Base-by-base conservation (phyloP, 2,113 vertebrate genomes). In the Glaucidium brasilianum region DNA sequence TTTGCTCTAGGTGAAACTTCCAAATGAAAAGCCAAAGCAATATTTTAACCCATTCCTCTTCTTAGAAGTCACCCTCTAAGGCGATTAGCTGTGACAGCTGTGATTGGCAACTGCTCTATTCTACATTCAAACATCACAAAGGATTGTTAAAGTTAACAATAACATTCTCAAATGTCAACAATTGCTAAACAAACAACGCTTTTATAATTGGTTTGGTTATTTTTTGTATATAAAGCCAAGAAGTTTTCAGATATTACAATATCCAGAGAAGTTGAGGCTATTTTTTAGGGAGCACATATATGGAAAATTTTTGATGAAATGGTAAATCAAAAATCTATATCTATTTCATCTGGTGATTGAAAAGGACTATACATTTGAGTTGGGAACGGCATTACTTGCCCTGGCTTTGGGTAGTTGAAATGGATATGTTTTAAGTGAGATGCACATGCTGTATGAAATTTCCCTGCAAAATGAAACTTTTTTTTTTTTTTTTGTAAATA, bases 381-480 rank as follows among this genome's bases (percentile, higher is more conserved):
- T 7, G 32, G 9, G 6, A 13, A 60, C 56, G 50, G 45, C 0
- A 0, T 67, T 26, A 39, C 10, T 55, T 67, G 7, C 49, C 14
- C 10, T 81, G 47, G 5, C 11, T 74, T 86, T 71, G 1, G 1
- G 14, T n/a, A 30, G 8, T 30, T 64, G 50, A 88, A 43, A 66
- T 18, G 3, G 39, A 35, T 9, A 52, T 25, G 53, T 63, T 84
- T 90, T 49, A 80, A 66, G 22, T 69, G 29, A 85, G 8, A 3
- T 69, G 32, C 21, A 55, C 4, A 17, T 21, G 5, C 8, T 71
- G 5, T 25, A 35, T 41, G 35, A 58, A 7, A 47, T 76, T 68
- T 62, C 17, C 11, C 21, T 66, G 50, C 6, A 72, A 83, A 79
- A 76, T 18, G 4, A 47, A 80, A 45, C 8, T 7, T 22, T 43